Conservation (phyloP, 2,888 invertebrate genomes). For the Punctoribates punctum region DNA sequence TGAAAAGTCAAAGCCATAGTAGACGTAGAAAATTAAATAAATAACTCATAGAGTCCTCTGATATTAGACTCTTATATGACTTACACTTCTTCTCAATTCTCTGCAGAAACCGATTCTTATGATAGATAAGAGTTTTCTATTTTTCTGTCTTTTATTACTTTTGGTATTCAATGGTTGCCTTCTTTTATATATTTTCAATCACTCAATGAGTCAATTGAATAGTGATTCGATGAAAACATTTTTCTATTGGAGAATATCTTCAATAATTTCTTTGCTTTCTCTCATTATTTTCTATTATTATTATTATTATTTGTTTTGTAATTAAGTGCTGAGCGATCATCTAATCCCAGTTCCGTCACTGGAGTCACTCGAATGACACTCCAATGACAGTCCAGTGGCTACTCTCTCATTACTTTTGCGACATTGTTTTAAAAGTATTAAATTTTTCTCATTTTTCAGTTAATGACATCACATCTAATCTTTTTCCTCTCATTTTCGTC, state of each 20-base stretch:
- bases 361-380: background rate
- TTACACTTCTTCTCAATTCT: no score
- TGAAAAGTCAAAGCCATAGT: no score
- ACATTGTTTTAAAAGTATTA: constrained; percentile 7
- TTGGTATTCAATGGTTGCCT: no score
- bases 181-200: background rate
- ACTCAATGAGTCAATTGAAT: background rate
- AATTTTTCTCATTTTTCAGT: background rate
- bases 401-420: background rate
- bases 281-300: background rate
- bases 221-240: background rate
- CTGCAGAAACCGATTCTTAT: no score
- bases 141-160: no score
- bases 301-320: background rate
- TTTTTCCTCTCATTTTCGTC: no score
- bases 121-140: no score
- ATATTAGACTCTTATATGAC: no score
- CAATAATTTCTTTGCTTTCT: background rate
- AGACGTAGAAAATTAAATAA: no score
- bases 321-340: background rate
- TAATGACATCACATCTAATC: no score
- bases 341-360: background rate
- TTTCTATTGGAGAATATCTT: background rate
- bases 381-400: background rate
- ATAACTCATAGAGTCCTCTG: no score